Base-by-base conservation (phyloP, 2,113 vertebrate genomes). In the Entomyzon cyanotis region DNA sequence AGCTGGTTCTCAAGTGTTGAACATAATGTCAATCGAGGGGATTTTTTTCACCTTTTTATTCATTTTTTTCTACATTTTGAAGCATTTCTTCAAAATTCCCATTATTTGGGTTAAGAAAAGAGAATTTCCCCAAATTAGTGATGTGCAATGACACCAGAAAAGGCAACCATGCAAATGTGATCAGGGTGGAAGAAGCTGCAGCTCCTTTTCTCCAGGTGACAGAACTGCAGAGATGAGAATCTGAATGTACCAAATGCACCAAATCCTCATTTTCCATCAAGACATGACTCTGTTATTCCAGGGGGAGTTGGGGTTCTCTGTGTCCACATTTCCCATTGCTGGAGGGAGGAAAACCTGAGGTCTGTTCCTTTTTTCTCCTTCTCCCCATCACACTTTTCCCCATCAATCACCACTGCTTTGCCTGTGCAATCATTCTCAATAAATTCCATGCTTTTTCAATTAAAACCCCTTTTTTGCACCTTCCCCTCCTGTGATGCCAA, bases 281-380 rank as follows among this genome's bases (percentile, higher is more conserved):
- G 33, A 9, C 1, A 15, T 5, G 31, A 39, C 42, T 21, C 10
- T 11, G 9, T 4, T 4, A 2, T 16, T 35, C 28, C 30, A 3
- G 0, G 0, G 62, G 52, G n/a, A 62, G 0, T 1, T 30, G 9
- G 18, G 39, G 21, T 9, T 3, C 12, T 37, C n/a, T 63, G 35
- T 15, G 42, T 31, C 68, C 37, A 33, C 15, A 10, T 63, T 76
- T 52, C 42, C 59, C 35, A 8, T 13, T 24, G 14, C 15, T 78
- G 5, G 7, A 4, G 24, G 3, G 2, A 5, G 0, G 42, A 42
- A 19, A 50, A n/a, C 24, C 49, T 5, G 7, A 11, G 10, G 3
- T 70, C 42, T 30, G 11, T 2, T 44, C 18, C 31, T 27, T 52
- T 83, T 68, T 31, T 7, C 28, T 20, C 8, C 31, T 64, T 49